Base-by-base conservation (phyloP, 2,888 invertebrate species). In the Agrochola circellaris region DNA sequence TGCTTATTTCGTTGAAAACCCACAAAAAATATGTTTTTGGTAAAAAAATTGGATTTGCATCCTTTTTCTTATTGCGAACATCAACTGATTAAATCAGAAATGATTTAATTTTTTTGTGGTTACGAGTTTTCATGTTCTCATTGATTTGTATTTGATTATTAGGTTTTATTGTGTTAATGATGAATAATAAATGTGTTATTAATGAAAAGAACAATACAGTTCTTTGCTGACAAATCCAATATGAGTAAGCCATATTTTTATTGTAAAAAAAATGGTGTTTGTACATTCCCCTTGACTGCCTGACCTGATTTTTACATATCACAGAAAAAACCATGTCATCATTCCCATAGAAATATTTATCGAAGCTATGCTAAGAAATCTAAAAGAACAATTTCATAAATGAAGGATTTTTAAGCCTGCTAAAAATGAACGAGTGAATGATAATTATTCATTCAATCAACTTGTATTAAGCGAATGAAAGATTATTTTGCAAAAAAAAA, bases 291-390 rank as follows among this genome's bases (percentile, higher is more conserved):
- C 45, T 68, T 45, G 60, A 77, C 69, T 45, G 26, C 54, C 80
- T 68, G 66, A 88, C 82, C 87, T 88, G 87, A 81, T 87, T 87
- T 84, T 82, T 20, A 82, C 84, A 86, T 84, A 84, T 87, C 88
- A 85, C 81, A 73, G n/a, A 79, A 38, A 79, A 76, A 74, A 76
- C 62, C 78, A 80, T 80, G 75, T 79, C 82, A 75, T 60, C 61
- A 74, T 69, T 42, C 34, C 54, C 34, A 66, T 70, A 45, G n/a
- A 73, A 60, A 67, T 67, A 71, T 64, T 30, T 84, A 75, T 79
- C 26, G 6, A 85, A 68, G 42, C 45, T 69, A 51, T 34, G 38
- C 42, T 72, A 69, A n/a, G 65, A 42, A 42, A 54, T 42, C 38
- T 70, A 66, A 56, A 51, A 34, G 11, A 80, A 58, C 45, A 23